phyloP scores from a whole-genome alignment of 2,797 vertebrate species.

The Loris lydekkerianus region DNA sequence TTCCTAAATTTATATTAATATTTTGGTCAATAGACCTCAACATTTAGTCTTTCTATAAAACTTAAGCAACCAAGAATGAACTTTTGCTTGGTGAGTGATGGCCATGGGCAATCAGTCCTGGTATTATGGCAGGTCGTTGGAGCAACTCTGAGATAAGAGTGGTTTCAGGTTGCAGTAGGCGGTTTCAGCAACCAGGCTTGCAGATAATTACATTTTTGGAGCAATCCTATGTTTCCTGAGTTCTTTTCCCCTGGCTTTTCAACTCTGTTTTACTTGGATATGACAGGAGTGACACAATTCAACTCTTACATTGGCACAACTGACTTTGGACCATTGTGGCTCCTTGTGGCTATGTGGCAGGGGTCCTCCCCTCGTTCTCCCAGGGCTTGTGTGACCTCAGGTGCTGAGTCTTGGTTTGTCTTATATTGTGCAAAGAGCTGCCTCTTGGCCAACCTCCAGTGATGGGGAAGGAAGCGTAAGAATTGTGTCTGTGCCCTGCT shows the following conservation, averaged over 20 bases:
- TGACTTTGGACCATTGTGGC: accelerated
- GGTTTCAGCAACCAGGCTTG: not conserved
- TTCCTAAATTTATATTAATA: too few species aligned
- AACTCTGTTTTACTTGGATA: not conserved
- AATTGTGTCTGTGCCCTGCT: accelerated
- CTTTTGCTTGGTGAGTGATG: too few species aligned
- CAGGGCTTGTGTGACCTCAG: not conserved
- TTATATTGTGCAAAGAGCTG: not conserved
- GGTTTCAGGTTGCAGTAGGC: not conserved
- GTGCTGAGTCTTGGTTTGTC: accelerated
- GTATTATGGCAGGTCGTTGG: not conserved
- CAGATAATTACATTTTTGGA: not conserved
- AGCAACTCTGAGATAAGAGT: not conserved
- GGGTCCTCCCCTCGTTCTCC: not conserved
- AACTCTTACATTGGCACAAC: accelerated
- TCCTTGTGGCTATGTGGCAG: not conserved
- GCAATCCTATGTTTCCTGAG: not conserved
- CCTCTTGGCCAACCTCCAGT: not conserved
- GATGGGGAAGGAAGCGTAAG: accelerated
- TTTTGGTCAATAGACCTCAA: too few species aligned
- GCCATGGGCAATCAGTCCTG: not conserved
- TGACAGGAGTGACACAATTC: not conserved
- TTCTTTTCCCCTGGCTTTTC: not conserved
- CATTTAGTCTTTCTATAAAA: too few species aligned
- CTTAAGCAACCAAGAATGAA: not conserved